phyloP scores from a whole-genome alignment of 2,888 invertebrate species.

The Itoplectis maculator region DNA sequence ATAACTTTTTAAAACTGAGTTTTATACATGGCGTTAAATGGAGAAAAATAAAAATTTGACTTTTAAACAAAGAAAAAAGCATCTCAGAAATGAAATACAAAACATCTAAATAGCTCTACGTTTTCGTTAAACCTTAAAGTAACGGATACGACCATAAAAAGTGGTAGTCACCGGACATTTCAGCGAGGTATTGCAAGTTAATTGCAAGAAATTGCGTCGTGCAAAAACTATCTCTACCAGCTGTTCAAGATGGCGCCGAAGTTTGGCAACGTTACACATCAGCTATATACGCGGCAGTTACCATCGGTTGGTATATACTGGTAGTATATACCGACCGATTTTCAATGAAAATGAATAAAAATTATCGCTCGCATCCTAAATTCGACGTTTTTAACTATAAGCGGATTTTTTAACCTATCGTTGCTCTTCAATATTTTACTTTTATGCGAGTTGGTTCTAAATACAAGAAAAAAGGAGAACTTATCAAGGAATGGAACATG shows the following conservation, averaged over 20 bases:
- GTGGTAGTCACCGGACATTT: not conserved
- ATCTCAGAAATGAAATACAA: no score
- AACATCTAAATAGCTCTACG: no score
- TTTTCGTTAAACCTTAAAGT: no score
- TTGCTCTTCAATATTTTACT: not conserved
- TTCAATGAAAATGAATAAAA: no score
- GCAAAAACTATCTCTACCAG: not conserved
- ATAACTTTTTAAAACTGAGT: not conserved
- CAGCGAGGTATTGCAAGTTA: not conserved
- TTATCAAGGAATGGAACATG: no score
- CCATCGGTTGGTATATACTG: not conserved
- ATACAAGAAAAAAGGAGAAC: not conserved
- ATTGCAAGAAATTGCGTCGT: not conserved
- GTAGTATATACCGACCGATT: no score
- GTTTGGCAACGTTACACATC: slow-evolving; percentile 4
- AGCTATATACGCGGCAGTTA: not conserved
- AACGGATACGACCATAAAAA: no score
- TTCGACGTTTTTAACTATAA: not conserved
- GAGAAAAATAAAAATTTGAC: no score
- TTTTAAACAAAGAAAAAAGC: no score
- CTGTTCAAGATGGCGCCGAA: not conserved
- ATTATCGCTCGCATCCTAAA: no score
- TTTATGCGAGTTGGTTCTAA: not conserved
- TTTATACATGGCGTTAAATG: no score
- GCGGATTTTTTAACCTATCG: not conserved